Conservation (phyloP, 2,113 vertebrate genomes). For the Leptobrachium leishanense region DNA sequence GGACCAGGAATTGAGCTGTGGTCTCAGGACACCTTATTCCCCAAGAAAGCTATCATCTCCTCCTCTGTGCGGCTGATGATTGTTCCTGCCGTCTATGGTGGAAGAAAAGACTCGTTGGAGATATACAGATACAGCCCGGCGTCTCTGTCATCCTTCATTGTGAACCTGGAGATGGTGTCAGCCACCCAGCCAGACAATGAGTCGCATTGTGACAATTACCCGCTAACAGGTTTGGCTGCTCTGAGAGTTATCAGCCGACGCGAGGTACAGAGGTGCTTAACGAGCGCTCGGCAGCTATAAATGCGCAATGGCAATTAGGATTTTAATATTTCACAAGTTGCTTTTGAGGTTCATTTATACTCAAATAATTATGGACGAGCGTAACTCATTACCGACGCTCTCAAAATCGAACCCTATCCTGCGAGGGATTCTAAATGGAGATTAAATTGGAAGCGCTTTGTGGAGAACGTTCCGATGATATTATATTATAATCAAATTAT, state of each 20-base stretch:
- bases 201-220: background rate
- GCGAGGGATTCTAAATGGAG: too few species aligned
- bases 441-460: too few species aligned
- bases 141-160: background rate
- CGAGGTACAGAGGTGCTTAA: background rate
- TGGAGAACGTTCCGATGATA: too few species aligned
- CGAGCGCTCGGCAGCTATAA: background rate
- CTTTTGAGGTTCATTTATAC: background rate
- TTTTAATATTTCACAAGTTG: background rate
- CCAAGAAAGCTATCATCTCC: too few species aligned
- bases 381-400: too few species aligned
- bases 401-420: too few species aligned
- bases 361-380: background rate
- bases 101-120: background rate
- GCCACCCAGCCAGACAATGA: constrained; percentile 4
- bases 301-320: background rate
- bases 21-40: too few species aligned
- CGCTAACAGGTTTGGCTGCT: background rate
- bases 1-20: too few species aligned
- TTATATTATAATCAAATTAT: too few species aligned
- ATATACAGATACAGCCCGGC: background rate
- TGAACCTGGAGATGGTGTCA: constrained; percentile 3
- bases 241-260: background rate
- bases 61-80: background rate
- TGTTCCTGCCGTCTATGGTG: background rate